These are phyloP conservation scores for Tenthredo livida DNA, from an alignment of 2,888 invertebrate species.

Conservation along the genomic window DNA sequence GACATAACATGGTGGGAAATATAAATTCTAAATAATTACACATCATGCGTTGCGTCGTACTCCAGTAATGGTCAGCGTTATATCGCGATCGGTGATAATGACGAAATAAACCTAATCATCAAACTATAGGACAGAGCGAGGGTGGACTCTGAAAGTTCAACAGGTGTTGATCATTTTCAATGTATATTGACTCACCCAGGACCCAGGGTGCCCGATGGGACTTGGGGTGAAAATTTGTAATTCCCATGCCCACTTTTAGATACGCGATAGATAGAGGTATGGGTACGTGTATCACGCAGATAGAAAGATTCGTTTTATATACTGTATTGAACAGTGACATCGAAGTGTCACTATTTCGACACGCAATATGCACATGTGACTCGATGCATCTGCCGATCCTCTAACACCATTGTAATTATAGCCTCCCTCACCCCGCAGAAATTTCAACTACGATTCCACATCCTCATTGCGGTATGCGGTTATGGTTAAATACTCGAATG, in stretches of 20 bases:
- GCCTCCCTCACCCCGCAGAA: not conserved
- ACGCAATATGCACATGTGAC: constrained; percentile 42
- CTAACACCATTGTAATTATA: constrained; percentile 27
- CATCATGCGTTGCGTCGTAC: not conserved
- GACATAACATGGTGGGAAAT: constrained; percentile 19
- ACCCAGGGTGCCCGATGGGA: not conserved
- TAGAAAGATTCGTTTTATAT: not conserved
- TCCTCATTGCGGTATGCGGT: constrained; percentile 12
- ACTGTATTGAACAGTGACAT: constrained; percentile 31
- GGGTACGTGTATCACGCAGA: not conserved
- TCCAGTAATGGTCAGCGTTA: not conserved
- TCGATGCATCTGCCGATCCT: constrained; percentile 36
- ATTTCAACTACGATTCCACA: constrained; percentile 18
- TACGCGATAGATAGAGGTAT: not conserved
- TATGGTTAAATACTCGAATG: not conserved
- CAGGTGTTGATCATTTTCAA: constrained; percentile 37
- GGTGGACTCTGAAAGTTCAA: not conserved
- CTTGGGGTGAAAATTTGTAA: constrained; percentile 13
- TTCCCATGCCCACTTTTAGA: constrained; percentile 33
- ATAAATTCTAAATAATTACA: constrained; percentile 13
- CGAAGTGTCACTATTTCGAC: constrained; percentile 32
- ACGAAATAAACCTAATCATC: not conserved
- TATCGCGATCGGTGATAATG: constrained; percentile 21
- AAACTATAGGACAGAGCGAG: not conserved
- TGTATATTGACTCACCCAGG: constrained; percentile 26